These are phyloP conservation scores for Irena cyanogastra DNA, from an alignment of 2,113 vertebrate species.

Conservation along the genomic window DNA sequence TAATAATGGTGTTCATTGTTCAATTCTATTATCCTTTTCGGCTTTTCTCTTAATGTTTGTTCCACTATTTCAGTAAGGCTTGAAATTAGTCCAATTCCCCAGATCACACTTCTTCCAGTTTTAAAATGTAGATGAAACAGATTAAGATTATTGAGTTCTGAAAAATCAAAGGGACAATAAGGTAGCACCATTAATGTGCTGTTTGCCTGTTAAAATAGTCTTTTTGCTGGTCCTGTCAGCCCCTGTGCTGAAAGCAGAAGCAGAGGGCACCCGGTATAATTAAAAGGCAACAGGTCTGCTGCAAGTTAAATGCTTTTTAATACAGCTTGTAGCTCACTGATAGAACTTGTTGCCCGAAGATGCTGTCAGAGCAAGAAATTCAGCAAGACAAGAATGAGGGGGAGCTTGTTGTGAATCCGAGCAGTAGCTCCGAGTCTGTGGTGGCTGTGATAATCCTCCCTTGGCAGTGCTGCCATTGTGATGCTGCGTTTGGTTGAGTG, in stretches of 20 bases:
- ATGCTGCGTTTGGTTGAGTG: background rate
- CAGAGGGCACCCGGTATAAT: background rate
- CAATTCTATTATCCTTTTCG: conserved; percentile 38
- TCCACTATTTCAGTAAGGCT: conserved; percentile 48
- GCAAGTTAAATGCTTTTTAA: background rate
- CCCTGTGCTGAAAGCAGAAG: background rate
- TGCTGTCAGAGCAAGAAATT: background rate
- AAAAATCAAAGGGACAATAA: conserved; percentile 37
- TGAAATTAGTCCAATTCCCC: conserved; percentile 56
- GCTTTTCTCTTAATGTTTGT: conserved; percentile 40
- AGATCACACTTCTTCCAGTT: conserved; percentile 21
- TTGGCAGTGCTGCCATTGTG: background rate
- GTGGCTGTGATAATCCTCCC: background rate
- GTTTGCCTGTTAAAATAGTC: background rate
- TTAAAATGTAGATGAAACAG: conserved; percentile 42
- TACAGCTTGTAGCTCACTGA: background rate
- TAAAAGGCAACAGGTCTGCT: conserved; percentile 6
- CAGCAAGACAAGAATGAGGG: background rate
- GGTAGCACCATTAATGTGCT: background rate
- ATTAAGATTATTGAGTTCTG: conserved; percentile 30
- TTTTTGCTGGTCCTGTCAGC: background rate
- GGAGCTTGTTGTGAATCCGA: background rate
- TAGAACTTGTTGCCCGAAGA: background rate
- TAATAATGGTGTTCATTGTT: conserved; percentile 24
- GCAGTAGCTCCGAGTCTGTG: background rate